These are phyloP conservation scores for Polypterus senegalus DNA, from an alignment of 2,113 vertebrate species.

Conservation along the genomic window DNA sequence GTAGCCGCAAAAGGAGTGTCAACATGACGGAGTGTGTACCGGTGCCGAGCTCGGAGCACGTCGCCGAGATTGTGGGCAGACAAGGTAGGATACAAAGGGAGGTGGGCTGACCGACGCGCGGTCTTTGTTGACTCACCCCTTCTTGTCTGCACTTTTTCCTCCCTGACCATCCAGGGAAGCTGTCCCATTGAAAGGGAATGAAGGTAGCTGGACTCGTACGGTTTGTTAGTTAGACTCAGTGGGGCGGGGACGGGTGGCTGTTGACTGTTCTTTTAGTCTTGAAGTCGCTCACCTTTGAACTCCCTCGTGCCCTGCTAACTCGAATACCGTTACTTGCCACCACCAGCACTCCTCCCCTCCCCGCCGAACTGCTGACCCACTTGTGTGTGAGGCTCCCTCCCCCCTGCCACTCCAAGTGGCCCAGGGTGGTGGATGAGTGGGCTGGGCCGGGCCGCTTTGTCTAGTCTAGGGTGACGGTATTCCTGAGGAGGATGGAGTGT, in stretches of 20 bases:
- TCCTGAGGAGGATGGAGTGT: not conserved
- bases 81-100: conserved; percentile 49
- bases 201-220: not conserved
- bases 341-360: too few relatives aligned
- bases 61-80: conserved; percentile 70
- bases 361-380: too few relatives aligned
- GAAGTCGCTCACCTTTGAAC: too few relatives aligned
- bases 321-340: too few relatives aligned
- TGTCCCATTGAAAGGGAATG: too few relatives aligned
- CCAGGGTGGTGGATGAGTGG: too few relatives aligned
- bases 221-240: not conserved
- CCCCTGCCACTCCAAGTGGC: too few relatives aligned
- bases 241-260: not conserved
- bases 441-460: too few relatives aligned
- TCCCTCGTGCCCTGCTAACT: too few relatives aligned
- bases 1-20: conserved; percentile 66
- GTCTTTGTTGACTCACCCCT: too few relatives aligned
- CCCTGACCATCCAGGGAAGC: not conserved
- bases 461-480: not conserved
- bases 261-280: not conserved
- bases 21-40: conserved; percentile 79
- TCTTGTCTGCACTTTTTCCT: not conserved
- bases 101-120: too few relatives aligned
- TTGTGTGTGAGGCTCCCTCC: too few relatives aligned
- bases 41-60: conserved; percentile 75